Evolutionary conservation across 2,888 invertebrate species (phyloP).

Genomic region (Meghimatium bilineatum): DNA sequence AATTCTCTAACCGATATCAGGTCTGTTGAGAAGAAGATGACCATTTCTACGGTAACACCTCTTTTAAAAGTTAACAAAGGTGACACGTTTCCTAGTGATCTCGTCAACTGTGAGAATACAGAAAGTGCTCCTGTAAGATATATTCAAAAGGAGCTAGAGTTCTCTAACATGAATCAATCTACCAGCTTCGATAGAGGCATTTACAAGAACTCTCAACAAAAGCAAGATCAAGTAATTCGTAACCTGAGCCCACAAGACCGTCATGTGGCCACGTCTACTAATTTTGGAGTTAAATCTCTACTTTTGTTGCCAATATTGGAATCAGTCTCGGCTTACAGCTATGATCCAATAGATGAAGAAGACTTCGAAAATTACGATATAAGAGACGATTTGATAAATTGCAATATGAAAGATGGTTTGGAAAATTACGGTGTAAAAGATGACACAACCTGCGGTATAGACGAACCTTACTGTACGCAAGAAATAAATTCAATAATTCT

Average conservation of each 20-base stretch:
- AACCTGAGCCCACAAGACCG: background rate
- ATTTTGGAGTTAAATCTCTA: background rate
- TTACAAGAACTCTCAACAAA: background rate
- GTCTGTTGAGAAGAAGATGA: background rate
- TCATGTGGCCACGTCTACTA: background rate
- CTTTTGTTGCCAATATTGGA: background rate
- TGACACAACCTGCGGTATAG: no score
- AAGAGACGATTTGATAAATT: no score
- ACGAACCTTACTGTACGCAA: background rate
- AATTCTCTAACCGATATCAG: no score
- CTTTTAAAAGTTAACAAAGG: background rate
- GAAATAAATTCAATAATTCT: background rate
- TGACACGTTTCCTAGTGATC: background rate
- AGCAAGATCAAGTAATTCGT: background rate
- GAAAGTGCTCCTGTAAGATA: background rate
- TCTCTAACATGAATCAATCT: background rate
- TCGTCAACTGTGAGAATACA: background rate
- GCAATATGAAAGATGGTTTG: no score
- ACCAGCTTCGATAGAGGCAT: background rate
- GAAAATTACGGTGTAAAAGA: background rate
- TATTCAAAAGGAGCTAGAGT: background rate
- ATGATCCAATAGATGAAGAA: background rate
- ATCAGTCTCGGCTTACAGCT: background rate
- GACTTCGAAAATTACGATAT: background rate
- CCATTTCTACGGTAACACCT: background rate